Conservation (phyloP, 2,797 vertebrate species). For the Pseudochaenichthys georgianus region DNA sequence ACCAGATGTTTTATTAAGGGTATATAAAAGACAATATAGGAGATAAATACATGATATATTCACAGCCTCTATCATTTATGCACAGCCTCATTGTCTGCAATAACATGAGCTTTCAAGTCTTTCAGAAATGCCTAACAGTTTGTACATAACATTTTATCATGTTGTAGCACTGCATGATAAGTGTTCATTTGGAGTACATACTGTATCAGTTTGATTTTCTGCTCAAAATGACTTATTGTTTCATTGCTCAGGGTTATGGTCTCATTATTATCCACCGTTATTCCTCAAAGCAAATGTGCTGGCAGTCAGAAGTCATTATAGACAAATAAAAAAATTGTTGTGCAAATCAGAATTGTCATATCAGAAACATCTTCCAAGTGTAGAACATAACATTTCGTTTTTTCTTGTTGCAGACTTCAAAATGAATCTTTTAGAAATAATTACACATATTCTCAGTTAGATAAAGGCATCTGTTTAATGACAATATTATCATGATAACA, state of each 20-base stretch:
- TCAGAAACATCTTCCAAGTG: slow-evolving; percentile 18
- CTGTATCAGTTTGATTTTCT: slow-evolving; percentile 1
- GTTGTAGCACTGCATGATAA: not conserved
- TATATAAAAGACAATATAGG: too few relatives aligned
- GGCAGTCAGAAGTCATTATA: slow-evolving; percentile 33
- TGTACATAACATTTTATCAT: not conserved
- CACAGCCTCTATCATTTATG: too few relatives aligned
- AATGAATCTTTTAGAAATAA: slow-evolving; percentile 8
- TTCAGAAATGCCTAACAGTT: not conserved
- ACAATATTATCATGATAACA: slow-evolving; percentile 1
- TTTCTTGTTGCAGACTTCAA: slow-evolving; percentile 14
- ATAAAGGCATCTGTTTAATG: slow-evolving; percentile 3
- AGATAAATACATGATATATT: too few relatives aligned
- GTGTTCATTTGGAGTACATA: slow-evolving; percentile 16
- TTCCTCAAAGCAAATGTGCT: slow-evolving; percentile 38
- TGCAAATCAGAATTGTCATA: slow-evolving; percentile 27
- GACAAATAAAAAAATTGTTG: slow-evolving; percentile 47
- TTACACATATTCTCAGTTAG: slow-evolving; percentile 3
- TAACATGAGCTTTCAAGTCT: slow-evolving; percentile 15
- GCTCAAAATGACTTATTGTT: slow-evolving; percentile 20
- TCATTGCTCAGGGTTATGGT: slow-evolving; percentile 27
- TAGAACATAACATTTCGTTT: slow-evolving; percentile 7
- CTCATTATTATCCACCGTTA: slow-evolving; percentile 44
- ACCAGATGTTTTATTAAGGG: too few relatives aligned
- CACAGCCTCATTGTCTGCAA: not conserved